Evolutionary conservation across 2,797 vertebrate species (phyloP).

Genomic region (Hyperoplus immaculatus): DNA sequence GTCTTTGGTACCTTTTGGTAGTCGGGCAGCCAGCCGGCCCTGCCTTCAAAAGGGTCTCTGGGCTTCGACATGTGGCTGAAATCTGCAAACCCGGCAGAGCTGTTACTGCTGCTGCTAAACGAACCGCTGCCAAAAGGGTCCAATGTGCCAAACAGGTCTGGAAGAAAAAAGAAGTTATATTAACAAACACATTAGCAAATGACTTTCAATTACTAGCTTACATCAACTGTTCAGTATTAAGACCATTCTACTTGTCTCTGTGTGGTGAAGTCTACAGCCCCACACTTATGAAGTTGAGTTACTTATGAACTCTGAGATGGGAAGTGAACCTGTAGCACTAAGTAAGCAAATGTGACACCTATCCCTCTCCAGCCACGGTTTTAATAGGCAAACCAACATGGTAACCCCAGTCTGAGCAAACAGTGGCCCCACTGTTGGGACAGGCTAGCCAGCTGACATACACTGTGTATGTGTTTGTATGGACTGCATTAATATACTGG

Average conservation of each 20-base stretch:
- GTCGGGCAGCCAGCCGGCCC: slow-evolving; percentile 79
- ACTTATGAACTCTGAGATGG: background rate
- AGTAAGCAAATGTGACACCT: slow-evolving; percentile 27
- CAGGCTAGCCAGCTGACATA: slow-evolving; percentile 10
- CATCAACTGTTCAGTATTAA: slow-evolving; percentile 1
- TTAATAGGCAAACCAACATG: slow-evolving; percentile 49
- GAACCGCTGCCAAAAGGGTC: slow-evolving; percentile 94
- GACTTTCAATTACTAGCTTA: background rate
- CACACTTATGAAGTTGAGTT: too few relatives aligned
- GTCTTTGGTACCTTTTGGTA: slow-evolving; percentile 78
- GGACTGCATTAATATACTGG: slow-evolving; percentile 49
- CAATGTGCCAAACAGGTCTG: slow-evolving; percentile 93
- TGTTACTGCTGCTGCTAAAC: slow-evolving; percentile 89
- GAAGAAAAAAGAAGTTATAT: background rate
- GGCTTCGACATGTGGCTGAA: slow-evolving; percentile 99
- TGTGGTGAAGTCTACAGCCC: background rate
- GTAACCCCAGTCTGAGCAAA: slow-evolving; percentile 33
- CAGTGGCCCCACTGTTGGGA: slow-evolving; percentile 19
- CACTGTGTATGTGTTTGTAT: slow-evolving; percentile 25
- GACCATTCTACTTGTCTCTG: background rate
- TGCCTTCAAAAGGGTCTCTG: slow-evolving; percentile 79
- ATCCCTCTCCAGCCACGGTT: slow-evolving; percentile 15
- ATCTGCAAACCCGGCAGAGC: slow-evolving; percentile 94
- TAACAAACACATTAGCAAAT: background rate
- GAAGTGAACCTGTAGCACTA: background rate